Evolutionary conservation across 2,888 invertebrate species (phyloP).

Genomic region (Cheilosia variabilis): DNA sequence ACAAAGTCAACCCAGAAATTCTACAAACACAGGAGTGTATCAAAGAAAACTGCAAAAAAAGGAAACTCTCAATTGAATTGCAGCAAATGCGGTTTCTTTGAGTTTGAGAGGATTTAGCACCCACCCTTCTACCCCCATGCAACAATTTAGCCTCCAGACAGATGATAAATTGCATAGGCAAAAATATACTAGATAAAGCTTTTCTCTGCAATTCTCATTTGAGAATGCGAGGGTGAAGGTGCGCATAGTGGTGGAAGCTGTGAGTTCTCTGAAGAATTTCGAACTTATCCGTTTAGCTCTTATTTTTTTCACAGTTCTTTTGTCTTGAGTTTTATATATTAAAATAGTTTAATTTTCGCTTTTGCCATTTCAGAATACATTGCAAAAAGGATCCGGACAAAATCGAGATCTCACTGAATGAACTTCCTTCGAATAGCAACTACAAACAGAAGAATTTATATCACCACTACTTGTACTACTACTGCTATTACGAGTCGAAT

Average conservation of each 20-base stretch:
- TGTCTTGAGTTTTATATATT: constrained; percentile 57
- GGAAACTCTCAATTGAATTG: constrained; percentile 45
- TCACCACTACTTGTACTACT: constrained; percentile 3
- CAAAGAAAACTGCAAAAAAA: constrained; percentile 17
- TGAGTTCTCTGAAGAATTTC: constrained; percentile 17
- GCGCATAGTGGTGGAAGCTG: not conserved
- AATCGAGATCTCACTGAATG: constrained; percentile 43
- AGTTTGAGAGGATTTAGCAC: not conserved
- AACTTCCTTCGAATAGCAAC: constrained; percentile 22
- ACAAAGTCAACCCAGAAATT: constrained; percentile 18
- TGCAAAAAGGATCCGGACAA: not conserved
- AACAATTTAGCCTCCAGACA: constrained; percentile 42
- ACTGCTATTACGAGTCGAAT: constrained; percentile 3
- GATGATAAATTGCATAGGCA: constrained; percentile 24
- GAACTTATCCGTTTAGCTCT: constrained; percentile 18
- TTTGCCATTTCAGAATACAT: constrained; percentile 47
- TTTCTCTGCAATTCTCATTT: constrained; percentile 2
- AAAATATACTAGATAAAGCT: constrained; percentile 17
- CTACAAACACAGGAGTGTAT: constrained; percentile 3
- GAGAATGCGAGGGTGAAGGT: not conserved
- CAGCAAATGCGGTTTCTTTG: constrained; percentile 9
- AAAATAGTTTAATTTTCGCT: constrained; percentile 62
- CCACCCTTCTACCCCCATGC: not conserved
- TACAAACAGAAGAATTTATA: constrained; percentile 11
- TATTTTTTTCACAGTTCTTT: constrained; percentile 16